A percentile compares a stretch with the other conserved stretches of the same genome.
Evolutionary conservation across 2,113 vertebrate species (phyloP).

Genomic region (Chiloscyllium plagiosum): DNA sequence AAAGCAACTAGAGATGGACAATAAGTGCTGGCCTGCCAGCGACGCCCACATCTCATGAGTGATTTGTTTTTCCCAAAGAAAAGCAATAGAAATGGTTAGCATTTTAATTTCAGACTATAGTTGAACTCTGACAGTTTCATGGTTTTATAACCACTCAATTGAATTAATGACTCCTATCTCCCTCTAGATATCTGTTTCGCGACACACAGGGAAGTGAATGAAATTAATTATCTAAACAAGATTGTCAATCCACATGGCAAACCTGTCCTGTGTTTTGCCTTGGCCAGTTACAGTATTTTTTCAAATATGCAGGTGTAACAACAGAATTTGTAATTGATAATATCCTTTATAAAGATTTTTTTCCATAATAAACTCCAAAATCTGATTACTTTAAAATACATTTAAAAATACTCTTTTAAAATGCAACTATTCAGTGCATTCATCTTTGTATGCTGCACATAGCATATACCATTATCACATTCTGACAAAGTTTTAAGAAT

Average conservation of each 20-base stretch:
- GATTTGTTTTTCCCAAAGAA: no score
- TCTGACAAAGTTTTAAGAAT: no score
- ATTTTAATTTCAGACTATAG: not conserved
- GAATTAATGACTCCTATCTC: not conserved
- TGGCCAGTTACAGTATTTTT: not conserved
- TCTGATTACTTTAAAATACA: not conserved
- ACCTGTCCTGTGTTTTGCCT: not conserved
- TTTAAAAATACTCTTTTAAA: no score
- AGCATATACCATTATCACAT: not conserved
- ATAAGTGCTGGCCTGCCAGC: no score
- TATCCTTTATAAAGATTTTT: not conserved
- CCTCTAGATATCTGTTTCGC: not conserved
- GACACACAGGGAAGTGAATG: not conserved
- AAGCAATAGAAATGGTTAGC: not conserved
- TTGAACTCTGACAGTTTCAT: not conserved
- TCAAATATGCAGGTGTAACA: not conserved
- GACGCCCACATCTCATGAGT: no score
- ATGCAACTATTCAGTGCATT: not conserved
- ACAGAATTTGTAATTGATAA: not conserved
- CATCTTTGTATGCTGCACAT: not conserved
- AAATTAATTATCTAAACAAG: not conserved
- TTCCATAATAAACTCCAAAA: not conserved
- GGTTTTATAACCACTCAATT: not conserved
- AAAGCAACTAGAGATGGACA: no score
- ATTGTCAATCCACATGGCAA: not conserved